A percentile compares a stretch with the other conserved stretches of the same genome.
Evolutionary conservation across 37 sponge, comb jelly and placozoan genomes (phyloP).

Genomic region (Geodia barretti): DNA sequence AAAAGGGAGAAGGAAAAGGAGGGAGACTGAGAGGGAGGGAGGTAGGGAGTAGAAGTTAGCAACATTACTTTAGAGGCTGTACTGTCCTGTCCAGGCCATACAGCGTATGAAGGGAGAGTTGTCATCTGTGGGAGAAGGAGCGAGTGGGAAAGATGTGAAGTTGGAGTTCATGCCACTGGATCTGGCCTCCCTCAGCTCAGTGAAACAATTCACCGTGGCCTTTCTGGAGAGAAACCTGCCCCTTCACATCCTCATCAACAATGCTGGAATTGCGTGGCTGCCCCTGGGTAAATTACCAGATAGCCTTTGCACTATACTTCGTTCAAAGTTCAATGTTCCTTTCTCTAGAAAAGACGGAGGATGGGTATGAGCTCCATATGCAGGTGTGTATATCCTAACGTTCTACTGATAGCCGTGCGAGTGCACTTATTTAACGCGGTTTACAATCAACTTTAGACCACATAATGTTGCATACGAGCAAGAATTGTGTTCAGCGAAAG

Average conservation of each 20-base stretch:
- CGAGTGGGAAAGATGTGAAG: constrained; percentile 40
- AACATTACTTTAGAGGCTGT: no score
- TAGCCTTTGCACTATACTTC: no score
- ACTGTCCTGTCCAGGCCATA: constrained; percentile 34
- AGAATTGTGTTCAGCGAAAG: no score
- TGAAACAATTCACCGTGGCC: constrained; percentile 52
- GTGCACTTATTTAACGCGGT: not conserved
- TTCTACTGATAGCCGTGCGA: not conserved
- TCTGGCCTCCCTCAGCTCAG: constrained; percentile 67
- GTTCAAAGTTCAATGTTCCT: not conserved
- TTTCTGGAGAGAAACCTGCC: constrained; percentile 69
- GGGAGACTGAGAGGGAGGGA: no score
- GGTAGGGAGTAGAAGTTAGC: no score
- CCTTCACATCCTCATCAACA: constrained; percentile 83
- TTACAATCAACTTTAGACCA: no score
- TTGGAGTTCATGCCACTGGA: constrained; percentile 79
- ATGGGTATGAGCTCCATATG: constrained; percentile 60
- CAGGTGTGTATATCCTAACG: constrained; percentile 24
- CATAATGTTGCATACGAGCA: no score
- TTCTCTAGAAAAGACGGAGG: constrained; percentile 42
- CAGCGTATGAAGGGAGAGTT: constrained; percentile 51
- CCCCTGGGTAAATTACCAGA: constrained; percentile 47
- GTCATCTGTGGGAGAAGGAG: not conserved
- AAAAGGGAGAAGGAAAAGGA: no score
- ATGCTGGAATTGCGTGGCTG: constrained; percentile 72